Conservation (phyloP, 2,888 invertebrate genomes). For the Dicyrtomina minuta region DNA sequence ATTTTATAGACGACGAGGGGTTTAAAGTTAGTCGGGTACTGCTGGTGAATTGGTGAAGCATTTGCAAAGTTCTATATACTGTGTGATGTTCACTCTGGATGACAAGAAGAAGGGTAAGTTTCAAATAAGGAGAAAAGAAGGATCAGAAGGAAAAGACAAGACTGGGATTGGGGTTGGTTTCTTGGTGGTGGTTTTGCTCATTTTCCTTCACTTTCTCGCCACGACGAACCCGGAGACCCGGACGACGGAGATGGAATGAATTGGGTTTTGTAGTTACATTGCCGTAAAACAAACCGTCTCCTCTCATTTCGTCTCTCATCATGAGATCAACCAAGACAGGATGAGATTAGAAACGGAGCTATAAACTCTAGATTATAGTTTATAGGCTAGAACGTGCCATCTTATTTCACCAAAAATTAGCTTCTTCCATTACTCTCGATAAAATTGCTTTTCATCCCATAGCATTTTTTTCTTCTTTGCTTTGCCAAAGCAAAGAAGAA, state of each 20-base stretch:
- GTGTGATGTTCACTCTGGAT: neutral
- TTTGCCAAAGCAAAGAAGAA: no score
- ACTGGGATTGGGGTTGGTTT: neutral
- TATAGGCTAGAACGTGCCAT: neutral
- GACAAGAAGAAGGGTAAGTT: neutral
- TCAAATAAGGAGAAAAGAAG: neutral
- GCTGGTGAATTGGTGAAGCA: no score
- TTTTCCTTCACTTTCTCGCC: no score
- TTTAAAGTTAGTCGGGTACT: no score
- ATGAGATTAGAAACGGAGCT: constrained; percentile 2
- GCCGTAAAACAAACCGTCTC: constrained; percentile 12
- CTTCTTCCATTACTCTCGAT: neutral
- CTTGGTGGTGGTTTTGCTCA: neutral
- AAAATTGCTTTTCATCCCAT: neutral
- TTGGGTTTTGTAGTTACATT: neutral
- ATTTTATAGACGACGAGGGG: no score
- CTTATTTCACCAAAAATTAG: neutral
- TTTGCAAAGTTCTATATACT: no score
- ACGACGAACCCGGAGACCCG: no score
- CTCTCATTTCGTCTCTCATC: neutral
- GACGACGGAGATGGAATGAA: neutral
- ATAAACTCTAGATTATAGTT: neutral
- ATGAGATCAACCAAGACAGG: neutral
- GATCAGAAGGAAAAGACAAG: neutral
- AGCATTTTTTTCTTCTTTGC: no score